A percentile compares a stretch with the other conserved stretches of the same genome.
Conservation (phyloP, 1,140 invertebrate species). For the Zaprionus capensis region DNA sequence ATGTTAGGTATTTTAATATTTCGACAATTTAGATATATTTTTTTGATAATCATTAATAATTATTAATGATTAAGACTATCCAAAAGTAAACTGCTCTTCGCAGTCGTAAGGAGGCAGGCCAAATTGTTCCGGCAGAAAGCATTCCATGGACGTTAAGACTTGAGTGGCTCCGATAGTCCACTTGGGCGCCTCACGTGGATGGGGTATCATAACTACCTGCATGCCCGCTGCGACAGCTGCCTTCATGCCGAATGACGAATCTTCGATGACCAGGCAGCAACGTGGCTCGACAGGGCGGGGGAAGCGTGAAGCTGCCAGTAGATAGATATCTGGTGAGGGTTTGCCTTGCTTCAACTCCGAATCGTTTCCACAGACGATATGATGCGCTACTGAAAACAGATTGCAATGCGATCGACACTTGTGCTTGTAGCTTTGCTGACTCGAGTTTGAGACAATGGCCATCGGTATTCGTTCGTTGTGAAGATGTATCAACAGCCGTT, state of each 20-base stretch:
- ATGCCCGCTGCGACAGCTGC: constrained; percentile 93
- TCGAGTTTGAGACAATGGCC: constrained; percentile 94
- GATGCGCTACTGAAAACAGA: constrained; percentile 91
- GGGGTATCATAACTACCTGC: constrained; percentile 93
- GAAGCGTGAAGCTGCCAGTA: constrained; percentile 93
- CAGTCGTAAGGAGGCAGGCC: constrained; percentile 87
- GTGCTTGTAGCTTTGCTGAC: constrained; percentile 87
- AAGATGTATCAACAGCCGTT: constrained; percentile 91
- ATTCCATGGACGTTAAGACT: constrained; percentile 89
- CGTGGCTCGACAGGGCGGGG: constrained; percentile 88
- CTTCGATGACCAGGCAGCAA: constrained; percentile 96
- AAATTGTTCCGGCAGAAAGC: constrained; percentile 94
- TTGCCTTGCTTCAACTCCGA: constrained; percentile 94
- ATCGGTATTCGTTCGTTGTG: constrained; percentile 91
- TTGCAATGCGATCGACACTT: constrained; percentile 91
- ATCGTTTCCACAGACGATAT: constrained; percentile 93
- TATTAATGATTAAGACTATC: constrained; percentile 12
- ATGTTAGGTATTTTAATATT: too few relatives aligned
- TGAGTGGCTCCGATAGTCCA: constrained; percentile 86
- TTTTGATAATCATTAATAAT: background rate
- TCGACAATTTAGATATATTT: background rate
- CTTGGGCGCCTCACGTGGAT: background rate
- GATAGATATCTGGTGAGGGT: constrained; percentile 96
- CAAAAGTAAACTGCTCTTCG: constrained; percentile 19
- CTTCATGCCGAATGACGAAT: constrained; percentile 94